These are phyloP conservation scores for Tenebrosternarchus preto DNA, from an alignment of 2,113 vertebrate genomes.

Conservation along the genomic window DNA sequence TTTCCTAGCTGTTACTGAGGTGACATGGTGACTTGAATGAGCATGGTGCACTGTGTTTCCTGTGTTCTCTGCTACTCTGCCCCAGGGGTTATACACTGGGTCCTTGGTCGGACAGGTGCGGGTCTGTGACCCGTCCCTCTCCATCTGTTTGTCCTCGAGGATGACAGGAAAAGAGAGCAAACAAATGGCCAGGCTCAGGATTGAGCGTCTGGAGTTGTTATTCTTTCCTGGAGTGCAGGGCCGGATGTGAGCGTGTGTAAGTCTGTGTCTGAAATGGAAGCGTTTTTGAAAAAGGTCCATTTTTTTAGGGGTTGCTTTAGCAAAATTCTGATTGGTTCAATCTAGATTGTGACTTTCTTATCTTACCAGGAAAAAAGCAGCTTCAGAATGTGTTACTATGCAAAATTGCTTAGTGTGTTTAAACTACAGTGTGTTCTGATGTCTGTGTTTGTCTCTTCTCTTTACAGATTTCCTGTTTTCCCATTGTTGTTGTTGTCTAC, in stretches of 20 bases:
- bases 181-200: slow-evolving; percentile 28
- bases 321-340: background rate
- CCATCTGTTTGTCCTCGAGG: slow-evolving; percentile 19
- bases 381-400: slow-evolving; percentile 23
- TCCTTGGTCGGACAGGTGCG: slow-evolving; percentile 24
- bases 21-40: background rate
- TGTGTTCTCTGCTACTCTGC: background rate
- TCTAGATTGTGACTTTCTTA: background rate
- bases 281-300: background rate
- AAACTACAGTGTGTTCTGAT: slow-evolving; percentile 27
- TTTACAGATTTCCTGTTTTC: slow-evolving; percentile 65
- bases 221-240: slow-evolving; percentile 18
- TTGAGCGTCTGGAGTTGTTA: slow-evolving; percentile 8
- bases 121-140: background rate
- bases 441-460: slow-evolving; percentile 46
- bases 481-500: slow-evolving; percentile 64
- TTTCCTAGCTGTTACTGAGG: background rate
- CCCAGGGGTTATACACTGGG: background rate
- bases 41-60: background rate
- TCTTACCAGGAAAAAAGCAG: slow-evolving; percentile 24
- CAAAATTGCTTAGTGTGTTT: background rate
- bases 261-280: slow-evolving; percentile 1
- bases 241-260: background rate
- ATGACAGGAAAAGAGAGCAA: slow-evolving; percentile 29
- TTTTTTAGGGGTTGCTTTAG: background rate